Evolutionary conservation across 2,888 invertebrate species (phyloP).

Genomic region (Aporophyla lueneburgensis): DNA sequence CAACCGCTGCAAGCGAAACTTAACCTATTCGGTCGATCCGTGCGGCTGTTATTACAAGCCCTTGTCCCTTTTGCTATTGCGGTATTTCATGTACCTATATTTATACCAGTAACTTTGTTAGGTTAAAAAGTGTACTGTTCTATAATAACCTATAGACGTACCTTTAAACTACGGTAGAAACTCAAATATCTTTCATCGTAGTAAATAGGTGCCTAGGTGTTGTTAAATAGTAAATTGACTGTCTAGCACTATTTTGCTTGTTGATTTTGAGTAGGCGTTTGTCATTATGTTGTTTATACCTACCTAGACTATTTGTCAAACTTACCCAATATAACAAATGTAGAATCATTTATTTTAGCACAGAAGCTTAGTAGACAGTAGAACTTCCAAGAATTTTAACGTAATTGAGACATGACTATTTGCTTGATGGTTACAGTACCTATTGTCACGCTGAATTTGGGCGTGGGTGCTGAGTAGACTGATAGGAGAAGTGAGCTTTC

Average conservation of each 20-base stretch:
- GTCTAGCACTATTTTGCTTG: slow-evolving; percentile 6
- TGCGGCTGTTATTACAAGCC: too few species aligned
- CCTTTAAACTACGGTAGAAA: too few species aligned
- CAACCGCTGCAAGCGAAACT: too few species aligned
- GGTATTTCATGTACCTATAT: too few species aligned
- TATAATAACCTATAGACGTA: too few species aligned
- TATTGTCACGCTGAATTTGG: too few species aligned
- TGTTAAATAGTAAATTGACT: background rate
- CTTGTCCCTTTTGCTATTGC: too few species aligned
- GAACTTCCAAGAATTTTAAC: slow-evolving; percentile 4
- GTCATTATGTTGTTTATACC: background rate
- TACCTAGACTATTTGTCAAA: slow-evolving; percentile 1
- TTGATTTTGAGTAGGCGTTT: slow-evolving; percentile 27
- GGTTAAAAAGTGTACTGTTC: too few species aligned
- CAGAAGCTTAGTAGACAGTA: background rate
- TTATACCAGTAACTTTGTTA: too few species aligned
- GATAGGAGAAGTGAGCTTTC: background rate
- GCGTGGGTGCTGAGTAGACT: background rate
- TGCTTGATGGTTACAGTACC: background rate
- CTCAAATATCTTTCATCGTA: too few species aligned
- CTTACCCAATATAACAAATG: background rate
- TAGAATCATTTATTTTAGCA: background rate
- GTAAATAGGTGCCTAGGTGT: background rate
- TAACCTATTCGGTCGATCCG: too few species aligned
- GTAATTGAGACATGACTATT: slow-evolving; percentile 5